Evolutionary conservation across 2,888 invertebrate species (phyloP), one percentile per base, ranked within the genome.

Genomic region (Steromphala cineraria): DNA sequence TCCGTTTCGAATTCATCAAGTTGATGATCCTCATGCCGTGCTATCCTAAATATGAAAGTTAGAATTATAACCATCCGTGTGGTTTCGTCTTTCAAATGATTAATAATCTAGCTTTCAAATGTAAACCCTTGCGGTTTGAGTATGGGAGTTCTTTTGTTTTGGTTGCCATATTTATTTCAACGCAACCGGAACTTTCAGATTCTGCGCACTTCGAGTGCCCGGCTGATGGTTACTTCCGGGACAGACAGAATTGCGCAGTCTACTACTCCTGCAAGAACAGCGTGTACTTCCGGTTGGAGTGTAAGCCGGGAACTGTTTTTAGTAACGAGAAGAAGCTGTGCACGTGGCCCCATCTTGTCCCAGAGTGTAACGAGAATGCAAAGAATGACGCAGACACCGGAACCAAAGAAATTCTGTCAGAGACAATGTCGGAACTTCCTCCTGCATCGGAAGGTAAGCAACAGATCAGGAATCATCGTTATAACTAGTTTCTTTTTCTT

Each of bases 261-360:
- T 79, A 79, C 55, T 79, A 79, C 40, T 40, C 53, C 79, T 79
- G 79, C 55, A 55, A 52, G 17, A 31, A 74, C 36, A 53, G 79
- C 53, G 74, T 55, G 15, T 53, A 55, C 71, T 79, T 74, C 55
- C 74, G 74, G 40, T 56, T 74, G 13, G 53, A 40, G 36, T 79
- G 79, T 13, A 74, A 75, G 21, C 55, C 79, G 15, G 75, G 75
- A 17, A 74, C 79, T 19, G 75, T 79, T 21, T 79, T 79, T 24
- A 31, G 53, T 55, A 40, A 53, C 31, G 56, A 31, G 36, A 74
- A 62, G 46, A 17, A 19, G 21, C 28, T 24, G 5, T 79, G 79
- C 55, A 79, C 79, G 15, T 79, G 79, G 79, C 74, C 79, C 8
- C 55, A 74, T 56, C 71, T 55, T 7, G 79, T 79, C 10, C 19